Conservation (phyloP, 2,113 vertebrate species). For the Hepsetus odoe region DNA sequence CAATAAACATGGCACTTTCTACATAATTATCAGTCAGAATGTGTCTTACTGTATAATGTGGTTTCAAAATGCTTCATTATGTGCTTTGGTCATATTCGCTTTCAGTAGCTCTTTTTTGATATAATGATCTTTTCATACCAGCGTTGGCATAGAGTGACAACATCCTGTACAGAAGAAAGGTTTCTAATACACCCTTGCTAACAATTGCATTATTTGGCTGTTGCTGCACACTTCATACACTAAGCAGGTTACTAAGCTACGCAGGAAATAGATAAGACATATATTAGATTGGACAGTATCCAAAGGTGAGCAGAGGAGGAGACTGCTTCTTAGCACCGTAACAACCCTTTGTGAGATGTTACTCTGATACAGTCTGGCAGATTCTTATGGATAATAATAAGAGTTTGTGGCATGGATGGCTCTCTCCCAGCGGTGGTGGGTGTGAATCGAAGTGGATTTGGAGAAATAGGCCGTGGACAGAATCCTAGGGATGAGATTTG, state of each 20-base stretch:
- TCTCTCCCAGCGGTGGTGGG: constrained; percentile 47
- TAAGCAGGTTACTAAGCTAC: not conserved
- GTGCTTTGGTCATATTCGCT: constrained; percentile 15
- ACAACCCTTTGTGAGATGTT: constrained; percentile 34
- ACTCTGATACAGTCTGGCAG: constrained; percentile 42
- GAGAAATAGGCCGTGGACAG: constrained; percentile 60
- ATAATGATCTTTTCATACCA: not conserved
- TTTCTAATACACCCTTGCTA: not conserved
- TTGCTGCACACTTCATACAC: not conserved
- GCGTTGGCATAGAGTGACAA: not conserved
- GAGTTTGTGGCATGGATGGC: constrained; percentile 26
- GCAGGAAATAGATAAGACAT: constrained; percentile 3
- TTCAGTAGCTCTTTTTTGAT: not conserved
- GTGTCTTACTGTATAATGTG: constrained; percentile 19
- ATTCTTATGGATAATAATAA: constrained; percentile 48
- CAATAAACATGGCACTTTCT: not conserved
- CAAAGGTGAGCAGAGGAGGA: constrained; percentile 35
- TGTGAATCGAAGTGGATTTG: constrained; percentile 56
- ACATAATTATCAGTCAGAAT: constrained; percentile 25
- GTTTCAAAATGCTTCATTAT: constrained; percentile 21
- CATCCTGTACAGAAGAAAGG: constrained; percentile 1
- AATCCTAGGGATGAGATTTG: constrained; percentile 54
- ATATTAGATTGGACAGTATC: constrained; percentile 32
- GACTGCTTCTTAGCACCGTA: not conserved
- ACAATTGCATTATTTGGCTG: not conserved